Percentiles rank a stretch among this genome's conserved stretches.
Conservation (phyloP, 2,113 vertebrate genomes). For the Acanthochromis polyacanthus region DNA sequence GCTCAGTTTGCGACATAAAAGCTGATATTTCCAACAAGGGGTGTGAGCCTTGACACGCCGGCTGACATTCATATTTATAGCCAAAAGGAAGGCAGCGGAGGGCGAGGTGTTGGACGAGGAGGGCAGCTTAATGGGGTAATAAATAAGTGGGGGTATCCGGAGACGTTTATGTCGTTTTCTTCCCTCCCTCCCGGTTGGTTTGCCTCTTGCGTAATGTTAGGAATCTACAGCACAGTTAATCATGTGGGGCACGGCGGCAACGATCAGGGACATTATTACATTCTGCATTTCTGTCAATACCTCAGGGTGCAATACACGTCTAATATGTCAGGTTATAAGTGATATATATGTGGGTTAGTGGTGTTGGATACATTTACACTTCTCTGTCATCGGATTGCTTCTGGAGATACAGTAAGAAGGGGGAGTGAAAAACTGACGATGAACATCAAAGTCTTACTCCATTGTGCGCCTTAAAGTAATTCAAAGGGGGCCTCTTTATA, state of each 20-base stretch:
- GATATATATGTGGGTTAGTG: slow-evolving; percentile 39
- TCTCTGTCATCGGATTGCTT: slow-evolving; percentile 8
- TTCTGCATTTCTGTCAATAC: slow-evolving; percentile 59
- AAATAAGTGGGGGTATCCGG: slow-evolving; percentile 70
- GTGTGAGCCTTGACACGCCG: slow-evolving; percentile 27
- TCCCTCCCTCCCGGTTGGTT: slow-evolving; percentile 3
- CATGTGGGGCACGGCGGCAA: slow-evolving; percentile 29
- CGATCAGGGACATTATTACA: slow-evolving; percentile 48
- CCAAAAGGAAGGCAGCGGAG: neutral
- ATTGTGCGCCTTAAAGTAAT: neutral
- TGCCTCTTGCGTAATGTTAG: slow-evolving; percentile 42
- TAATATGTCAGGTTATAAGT: slow-evolving; percentile 44
- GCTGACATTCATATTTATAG: slow-evolving; percentile 62
- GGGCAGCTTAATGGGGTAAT: slow-evolving; percentile 71
- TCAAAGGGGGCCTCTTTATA: neutral
- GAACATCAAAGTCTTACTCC: slow-evolving; percentile 21
- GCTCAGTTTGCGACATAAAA: slow-evolving; percentile 58
- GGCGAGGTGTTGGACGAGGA: neutral
- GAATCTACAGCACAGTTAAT: slow-evolving; percentile 54
- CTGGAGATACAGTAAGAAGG: neutral
- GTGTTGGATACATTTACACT: slow-evolving; percentile 37
- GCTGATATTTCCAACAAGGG: slow-evolving; percentile 32
- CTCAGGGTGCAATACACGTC: slow-evolving; percentile 42
- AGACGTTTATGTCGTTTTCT: slow-evolving; percentile 48
- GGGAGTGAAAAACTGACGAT: slow-evolving; percentile 18